Base-by-base conservation (phyloP, 2,888 invertebrate genomes). In the Elysia crispata region DNA sequence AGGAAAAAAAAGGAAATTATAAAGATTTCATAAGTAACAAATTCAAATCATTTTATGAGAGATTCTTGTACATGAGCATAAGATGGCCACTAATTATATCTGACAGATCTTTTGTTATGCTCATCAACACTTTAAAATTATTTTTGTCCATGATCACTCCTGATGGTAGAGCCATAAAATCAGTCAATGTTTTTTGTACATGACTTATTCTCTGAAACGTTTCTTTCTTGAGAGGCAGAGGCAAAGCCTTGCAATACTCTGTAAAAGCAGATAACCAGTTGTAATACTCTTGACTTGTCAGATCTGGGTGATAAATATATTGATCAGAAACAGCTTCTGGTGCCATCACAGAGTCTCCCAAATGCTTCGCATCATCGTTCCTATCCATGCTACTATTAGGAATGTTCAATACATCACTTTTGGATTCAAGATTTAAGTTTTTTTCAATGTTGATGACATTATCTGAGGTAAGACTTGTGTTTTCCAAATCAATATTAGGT, bases 241-340 rank as follows among this genome's bases (percentile, higher is more conserved):
- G 85, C 49, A 89, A 83, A 1, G 87, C 80, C 82, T 89, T 90
- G 84, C 90, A 90, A 18, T 86, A 82, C 72, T 90, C 90, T 8
- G 89, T 89, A 80, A 91, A 91, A 57, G 82, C 86, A 1, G 90
- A 89, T 79, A 91, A 83, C 91, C 91, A 91, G 83, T 90, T 88
- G 72, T 90, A 91, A 73, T 91, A 91, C 15, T 88, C 89, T 81
- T 90, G 91, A 78, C 90, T 88, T 49, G 84, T 83, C 78, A 91
- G 90, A 76, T 91, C 89, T 13, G 91, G 91, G 54, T 88, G 86
- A n/a, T 80, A 77, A 15, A 90, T 87, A 84, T 83, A 91, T 60
- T 20, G 60, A 41, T 41, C 41, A 41, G 41, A 41, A 41, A 41
- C 41, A 41, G 41, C 41, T 41, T 41, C 41, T 41, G 41, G 5